These are phyloP conservation scores for Antennarius striatus DNA, from an alignment of 2,113 vertebrate species.

Conservation along the genomic window DNA sequence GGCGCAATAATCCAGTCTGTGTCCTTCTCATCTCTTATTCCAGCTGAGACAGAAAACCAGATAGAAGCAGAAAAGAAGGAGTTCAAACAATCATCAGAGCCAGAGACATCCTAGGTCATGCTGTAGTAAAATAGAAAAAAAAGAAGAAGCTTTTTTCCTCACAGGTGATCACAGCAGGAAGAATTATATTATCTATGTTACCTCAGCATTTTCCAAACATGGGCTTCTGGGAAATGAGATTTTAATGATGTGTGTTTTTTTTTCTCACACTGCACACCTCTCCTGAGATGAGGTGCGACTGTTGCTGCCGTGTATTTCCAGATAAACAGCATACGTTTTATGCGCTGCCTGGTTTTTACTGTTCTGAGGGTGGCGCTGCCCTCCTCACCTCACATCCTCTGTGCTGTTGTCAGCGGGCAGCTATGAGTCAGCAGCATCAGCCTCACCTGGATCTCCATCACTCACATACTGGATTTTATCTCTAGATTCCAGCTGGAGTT, in stretches of 20 bases:
- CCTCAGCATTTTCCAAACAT: constrained; percentile 15
- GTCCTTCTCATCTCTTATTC: neutral
- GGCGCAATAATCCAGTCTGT: no score
- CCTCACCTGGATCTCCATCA: constrained; percentile 45
- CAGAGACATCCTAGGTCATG: no score
- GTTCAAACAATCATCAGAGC: no score
- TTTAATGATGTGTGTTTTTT: constrained; percentile 33
- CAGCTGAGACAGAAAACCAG: no score
- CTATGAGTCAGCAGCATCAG: constrained; percentile 74
- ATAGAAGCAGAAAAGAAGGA: no score
- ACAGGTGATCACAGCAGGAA: constrained; percentile 8
- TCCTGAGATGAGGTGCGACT: constrained; percentile 29
- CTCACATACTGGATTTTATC: constrained; percentile 32
- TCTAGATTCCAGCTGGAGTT: constrained; percentile 21
- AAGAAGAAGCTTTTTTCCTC: neutral
- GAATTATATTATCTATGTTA: constrained; percentile 1
- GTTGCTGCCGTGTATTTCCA: constrained; percentile 7
- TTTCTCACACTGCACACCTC: constrained; percentile 1
- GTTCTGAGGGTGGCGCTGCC: constrained; percentile 15
- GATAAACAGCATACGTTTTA: constrained; percentile 37
- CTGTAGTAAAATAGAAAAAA: neutral
- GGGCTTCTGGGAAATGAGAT: constrained; percentile 37
- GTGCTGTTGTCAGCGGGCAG: constrained; percentile 40
- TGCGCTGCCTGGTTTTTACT: constrained; percentile 9
- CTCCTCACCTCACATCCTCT: constrained; percentile 16